Percentiles rank a stretch among this genome's conserved stretches.
Evolutionary conservation across 2,113 vertebrate species (phyloP).

Genomic region (Grammomys dolichurus): DNA sequence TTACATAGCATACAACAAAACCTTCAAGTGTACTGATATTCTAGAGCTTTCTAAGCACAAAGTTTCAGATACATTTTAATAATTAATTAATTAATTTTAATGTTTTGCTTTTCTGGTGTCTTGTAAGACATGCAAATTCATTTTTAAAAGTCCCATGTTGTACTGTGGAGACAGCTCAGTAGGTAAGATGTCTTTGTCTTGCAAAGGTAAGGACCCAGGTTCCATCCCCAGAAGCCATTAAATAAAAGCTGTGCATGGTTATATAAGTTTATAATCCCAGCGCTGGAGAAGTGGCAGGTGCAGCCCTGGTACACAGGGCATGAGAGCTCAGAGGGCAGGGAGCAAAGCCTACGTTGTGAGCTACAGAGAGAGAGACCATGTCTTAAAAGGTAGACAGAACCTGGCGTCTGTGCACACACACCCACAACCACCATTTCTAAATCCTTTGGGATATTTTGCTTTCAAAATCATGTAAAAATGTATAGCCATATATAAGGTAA

Average conservation of each 20-base stretch:
- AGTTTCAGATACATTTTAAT: background rate
- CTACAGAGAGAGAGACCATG: background rate
- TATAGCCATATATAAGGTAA: constrained; percentile 26
- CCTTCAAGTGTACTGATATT: background rate
- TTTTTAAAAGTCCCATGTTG: background rate
- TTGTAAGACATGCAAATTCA: background rate
- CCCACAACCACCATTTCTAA: background rate
- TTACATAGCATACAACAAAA: background rate
- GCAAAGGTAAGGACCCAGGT: background rate
- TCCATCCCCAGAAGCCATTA: background rate
- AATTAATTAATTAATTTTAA: background rate
- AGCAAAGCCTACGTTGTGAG: no score
- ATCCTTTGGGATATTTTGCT: background rate
- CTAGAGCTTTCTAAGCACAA: constrained; percentile 7
- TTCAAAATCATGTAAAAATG: constrained; percentile 42
- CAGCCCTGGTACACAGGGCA: background rate
- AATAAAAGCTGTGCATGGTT: background rate
- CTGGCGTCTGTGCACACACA: no score
- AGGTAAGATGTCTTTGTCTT: background rate
- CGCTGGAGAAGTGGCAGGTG: background rate
- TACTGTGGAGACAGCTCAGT: background rate
- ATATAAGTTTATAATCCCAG: background rate
- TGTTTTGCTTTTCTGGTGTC: background rate
- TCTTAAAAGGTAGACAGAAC: background rate
- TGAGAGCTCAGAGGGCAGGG: background rate